A percentile compares a stretch with the other conserved stretches of the same genome.
Conservation (phyloP, 2,797 vertebrate species). For the Pseudocheirus occidentalis region DNA sequence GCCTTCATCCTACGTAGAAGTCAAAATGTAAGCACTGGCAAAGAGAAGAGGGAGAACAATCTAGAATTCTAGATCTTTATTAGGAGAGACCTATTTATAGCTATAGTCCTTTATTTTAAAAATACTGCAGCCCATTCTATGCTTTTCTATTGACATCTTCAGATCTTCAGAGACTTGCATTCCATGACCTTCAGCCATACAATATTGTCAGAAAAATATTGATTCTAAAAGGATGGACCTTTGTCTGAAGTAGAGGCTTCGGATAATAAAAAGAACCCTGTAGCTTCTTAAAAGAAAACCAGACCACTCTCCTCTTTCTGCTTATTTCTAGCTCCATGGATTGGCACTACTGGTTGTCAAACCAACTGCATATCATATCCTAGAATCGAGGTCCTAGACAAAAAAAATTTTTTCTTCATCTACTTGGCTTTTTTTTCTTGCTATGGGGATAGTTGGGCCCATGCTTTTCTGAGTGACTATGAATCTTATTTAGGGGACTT, state of each 20-base stretch:
- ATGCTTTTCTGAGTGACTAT: background rate
- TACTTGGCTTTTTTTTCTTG: background rate
- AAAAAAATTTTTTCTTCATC: background rate
- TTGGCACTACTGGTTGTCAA: background rate
- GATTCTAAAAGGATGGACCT: background rate
- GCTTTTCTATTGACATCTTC: background rate
- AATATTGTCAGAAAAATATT: background rate
- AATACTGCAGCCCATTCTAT: background rate
- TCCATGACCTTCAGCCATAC: background rate
- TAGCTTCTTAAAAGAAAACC: background rate
- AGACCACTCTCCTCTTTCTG: background rate
- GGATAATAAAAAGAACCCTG: background rate
- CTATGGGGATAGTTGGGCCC: background rate
- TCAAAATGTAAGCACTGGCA: background rate
- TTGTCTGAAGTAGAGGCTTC: background rate
- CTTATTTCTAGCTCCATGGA: background rate
- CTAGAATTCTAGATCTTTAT: constrained; percentile 29
- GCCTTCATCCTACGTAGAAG: constrained; percentile 7
- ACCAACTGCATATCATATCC: background rate
- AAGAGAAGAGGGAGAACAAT: background rate
- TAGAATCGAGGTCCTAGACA: background rate
- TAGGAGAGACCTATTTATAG: background rate
- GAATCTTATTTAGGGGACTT: background rate
- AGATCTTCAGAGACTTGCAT: background rate
- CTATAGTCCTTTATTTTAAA: background rate